These are phyloP conservation scores for Napeogenes sylphis DNA, from an alignment of 2,888 invertebrate species.

Conservation along the genomic window DNA sequence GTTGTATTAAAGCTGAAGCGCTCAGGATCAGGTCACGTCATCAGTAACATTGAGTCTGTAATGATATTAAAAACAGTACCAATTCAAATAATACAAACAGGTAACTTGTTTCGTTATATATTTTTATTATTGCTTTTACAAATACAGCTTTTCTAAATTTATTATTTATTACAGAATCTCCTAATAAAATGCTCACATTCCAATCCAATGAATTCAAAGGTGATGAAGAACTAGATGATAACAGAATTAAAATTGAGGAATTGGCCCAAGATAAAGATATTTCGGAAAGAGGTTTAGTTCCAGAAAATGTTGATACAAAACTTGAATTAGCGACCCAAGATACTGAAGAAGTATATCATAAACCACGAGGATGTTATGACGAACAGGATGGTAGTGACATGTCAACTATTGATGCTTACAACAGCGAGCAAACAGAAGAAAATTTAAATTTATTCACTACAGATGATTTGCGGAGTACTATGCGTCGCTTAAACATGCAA, in stretches of 20 bases:
- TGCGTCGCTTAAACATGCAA: conserved; percentile 49
- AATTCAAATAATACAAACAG: conserved; percentile 30
- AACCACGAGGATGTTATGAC: background rate
- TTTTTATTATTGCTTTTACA: background rate
- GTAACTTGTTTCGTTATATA: conserved; percentile 28
- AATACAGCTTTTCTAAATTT: background rate
- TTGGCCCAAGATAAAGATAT: background rate
- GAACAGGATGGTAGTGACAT: background rate
- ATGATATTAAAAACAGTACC: conserved; percentile 48
- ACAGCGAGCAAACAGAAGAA: conserved; percentile 31
- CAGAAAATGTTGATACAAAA: background rate
- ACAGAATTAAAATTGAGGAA: background rate
- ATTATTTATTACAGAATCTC: conserved; percentile 19
- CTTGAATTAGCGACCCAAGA: background rate
- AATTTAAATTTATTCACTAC: conserved; percentile 36
- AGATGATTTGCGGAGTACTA: conserved; percentile 47
- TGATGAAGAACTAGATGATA: background rate
- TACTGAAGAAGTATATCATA: background rate
- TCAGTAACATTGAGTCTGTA: conserved; percentile 56
- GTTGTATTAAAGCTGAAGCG: conserved; percentile 54
- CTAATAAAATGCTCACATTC: conserved; percentile 10
- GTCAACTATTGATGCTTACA: conserved; percentile 15
- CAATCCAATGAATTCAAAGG: background rate
- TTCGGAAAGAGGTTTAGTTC: background rate
- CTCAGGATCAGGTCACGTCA: conserved; percentile 50